Evolutionary conservation across 1,140 invertebrate genomes (phyloP), one percentile per base, ranked within the genome.

Genomic region (Zaprionus ghesquierei): DNA sequence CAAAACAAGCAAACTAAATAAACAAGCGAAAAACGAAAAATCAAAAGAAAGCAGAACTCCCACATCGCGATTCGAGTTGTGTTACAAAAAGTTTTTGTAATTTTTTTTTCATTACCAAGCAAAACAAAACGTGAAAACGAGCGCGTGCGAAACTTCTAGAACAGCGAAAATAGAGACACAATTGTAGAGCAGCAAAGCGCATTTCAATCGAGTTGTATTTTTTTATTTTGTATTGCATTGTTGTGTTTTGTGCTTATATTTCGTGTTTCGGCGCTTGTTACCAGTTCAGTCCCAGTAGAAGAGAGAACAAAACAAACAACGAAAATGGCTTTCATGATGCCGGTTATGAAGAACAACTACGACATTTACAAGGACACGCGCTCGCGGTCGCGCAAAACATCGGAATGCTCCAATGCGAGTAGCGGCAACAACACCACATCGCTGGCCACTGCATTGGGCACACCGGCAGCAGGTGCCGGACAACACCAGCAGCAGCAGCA

Each of bases 241-340:
- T 35, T 53, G 18, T 29, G 27, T 29, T 3, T 9, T 9, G 27
- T 29, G 27, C 1, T 68, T 55, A 64, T 44, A 22, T 35, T 64
- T 59, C 53, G 59, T 69, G 15, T 77, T 75, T 49, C 63, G 60
- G 76, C 69, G 76, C 66, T 69, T n/a, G 35, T 41, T 27, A 29
- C 25, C 33, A 10, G 31, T n/a, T n/a, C n/a, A n/a, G n/a, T n/a
- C n/a, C n/a, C n/a, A 56, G 20, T 22, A 31, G 13, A 2, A n/a
- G 9, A 29, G 20, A 51, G 8, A 58, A 49, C 13, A 44, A 61
- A 4, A 46, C 25, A 10, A 33, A 63, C 12, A 75, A 51, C 20
- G 27, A 22, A 44, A 92, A 97, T 97, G 97, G 97, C 97, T 93
- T 97, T 97, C 93, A 97, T 97, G 96, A 97, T 97, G 96, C 97